Conservation (phyloP, 2,888 invertebrate species). For the Euproctis similis region DNA sequence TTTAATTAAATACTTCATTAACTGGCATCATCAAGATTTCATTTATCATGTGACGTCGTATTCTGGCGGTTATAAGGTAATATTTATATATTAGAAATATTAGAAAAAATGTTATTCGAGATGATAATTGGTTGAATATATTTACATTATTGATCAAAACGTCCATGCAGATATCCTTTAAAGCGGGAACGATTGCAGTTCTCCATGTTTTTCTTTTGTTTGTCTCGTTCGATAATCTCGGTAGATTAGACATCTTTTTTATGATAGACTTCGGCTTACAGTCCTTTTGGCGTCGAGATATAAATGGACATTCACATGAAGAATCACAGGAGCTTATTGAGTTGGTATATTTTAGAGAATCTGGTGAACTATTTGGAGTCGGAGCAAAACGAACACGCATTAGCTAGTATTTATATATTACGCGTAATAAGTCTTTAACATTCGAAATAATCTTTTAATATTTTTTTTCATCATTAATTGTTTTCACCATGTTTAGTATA, state of each 20-base stretch:
- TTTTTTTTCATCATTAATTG: too few relatives aligned
- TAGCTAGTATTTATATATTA: too few relatives aligned
- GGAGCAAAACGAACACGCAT: slow-evolving; percentile 63
- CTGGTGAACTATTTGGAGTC: slow-evolving; percentile 46
- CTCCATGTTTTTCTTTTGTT: slow-evolving; percentile 42
- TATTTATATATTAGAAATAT: too few relatives aligned
- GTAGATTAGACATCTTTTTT: slow-evolving; percentile 15
- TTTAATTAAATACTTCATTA: too few relatives aligned
- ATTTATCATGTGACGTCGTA: too few relatives aligned
- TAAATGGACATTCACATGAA: slow-evolving; percentile 21
- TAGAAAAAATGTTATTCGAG: too few relatives aligned
- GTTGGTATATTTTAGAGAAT: slow-evolving; percentile 19
- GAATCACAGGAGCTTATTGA: slow-evolving; percentile 13
- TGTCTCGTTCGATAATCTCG: slow-evolving; percentile 23
- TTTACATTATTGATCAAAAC: slow-evolving; percentile 74
- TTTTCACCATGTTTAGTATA: not conserved
- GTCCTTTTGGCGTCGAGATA: slow-evolving; percentile 29
- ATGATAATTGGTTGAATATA: too few relatives aligned
- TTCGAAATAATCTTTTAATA: too few relatives aligned
- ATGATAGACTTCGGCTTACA: slow-evolving; percentile 16
- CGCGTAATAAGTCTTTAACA: too few relatives aligned
- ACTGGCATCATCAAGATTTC: too few relatives aligned
- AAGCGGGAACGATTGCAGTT: slow-evolving; percentile 50
- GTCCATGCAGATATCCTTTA: slow-evolving; percentile 75
- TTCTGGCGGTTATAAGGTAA: too few relatives aligned